A percentile compares a stretch with the other conserved stretches of the same genome.
Conservation (phyloP, 2,797 vertebrate genomes). For the Poecilia velifera region DNA sequence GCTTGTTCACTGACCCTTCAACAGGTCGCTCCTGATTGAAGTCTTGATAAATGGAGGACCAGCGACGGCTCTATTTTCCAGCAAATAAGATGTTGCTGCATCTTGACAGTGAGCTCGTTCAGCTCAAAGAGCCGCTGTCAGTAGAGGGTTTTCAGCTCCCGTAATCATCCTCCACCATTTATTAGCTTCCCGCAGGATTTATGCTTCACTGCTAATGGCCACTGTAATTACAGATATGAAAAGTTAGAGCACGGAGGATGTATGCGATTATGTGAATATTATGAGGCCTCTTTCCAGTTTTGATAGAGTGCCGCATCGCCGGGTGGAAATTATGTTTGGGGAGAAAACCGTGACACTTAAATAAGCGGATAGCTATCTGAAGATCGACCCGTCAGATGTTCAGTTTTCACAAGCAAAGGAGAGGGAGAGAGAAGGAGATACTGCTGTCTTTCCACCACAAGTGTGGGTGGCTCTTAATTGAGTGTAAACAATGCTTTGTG, state of each 20-base stretch:
- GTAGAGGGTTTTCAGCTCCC: slow-evolving; percentile 56
- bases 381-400: slow-evolving; percentile 45
- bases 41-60: slow-evolving; percentile 38
- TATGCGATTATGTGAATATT: slow-evolving; percentile 55
- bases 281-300: slow-evolving; percentile 55
- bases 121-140: slow-evolving; percentile 54
- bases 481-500: slow-evolving; percentile 56
- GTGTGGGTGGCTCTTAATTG: slow-evolving; percentile 65
- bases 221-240: slow-evolving; percentile 61
- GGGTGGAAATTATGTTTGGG: slow-evolving; percentile 39
- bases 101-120: slow-evolving; percentile 54
- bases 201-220: slow-evolving; percentile 54
- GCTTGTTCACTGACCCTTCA: slow-evolving; percentile 21
- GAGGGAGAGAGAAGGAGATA: slow-evolving; percentile 41
- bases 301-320: slow-evolving; percentile 31
- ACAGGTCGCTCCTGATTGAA: slow-evolving; percentile 32
- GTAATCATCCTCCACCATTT: slow-evolving; percentile 61
- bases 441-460: slow-evolving; percentile 43
- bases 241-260: slow-evolving; percentile 51
- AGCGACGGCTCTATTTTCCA: slow-evolving; percentile 26
- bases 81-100: slow-evolving; percentile 36
- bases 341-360: slow-evolving; percentile 38
- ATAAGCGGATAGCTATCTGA: slow-evolving; percentile 52
- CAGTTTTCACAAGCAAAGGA: slow-evolving; percentile 42
- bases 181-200: slow-evolving; percentile 66